A percentile compares a stretch with the other conserved stretches of the same genome.
These are phyloP conservation scores for Iguana delicatissima DNA, from an alignment of 2,797 vertebrate species.

Conservation along the genomic window DNA sequence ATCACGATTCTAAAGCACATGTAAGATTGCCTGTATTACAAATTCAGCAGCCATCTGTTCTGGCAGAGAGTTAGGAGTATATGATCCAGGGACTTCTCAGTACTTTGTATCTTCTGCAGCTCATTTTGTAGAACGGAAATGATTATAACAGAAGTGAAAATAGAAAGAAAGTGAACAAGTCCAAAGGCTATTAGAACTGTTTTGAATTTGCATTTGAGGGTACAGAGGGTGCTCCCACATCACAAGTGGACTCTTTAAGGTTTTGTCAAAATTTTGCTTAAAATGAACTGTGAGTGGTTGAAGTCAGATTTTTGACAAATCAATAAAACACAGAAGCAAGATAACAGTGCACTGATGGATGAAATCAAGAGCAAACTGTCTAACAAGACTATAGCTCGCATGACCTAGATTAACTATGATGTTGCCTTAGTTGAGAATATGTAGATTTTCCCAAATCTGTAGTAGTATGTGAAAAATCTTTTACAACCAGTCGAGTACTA, in stretches of 20 bases:
- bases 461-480: background rate
- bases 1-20: constrained; percentile 38
- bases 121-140: constrained; percentile 65
- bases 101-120: constrained; percentile 42
- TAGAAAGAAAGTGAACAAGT: background rate
- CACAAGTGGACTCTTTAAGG: constrained; percentile 5
- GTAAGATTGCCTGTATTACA: constrained; percentile 66
- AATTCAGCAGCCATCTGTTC: constrained; percentile 70
- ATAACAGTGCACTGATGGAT: background rate
- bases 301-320: background rate
- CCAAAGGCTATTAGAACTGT: constrained; percentile 1
- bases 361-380: background rate
- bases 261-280: background rate
- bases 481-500: background rate
- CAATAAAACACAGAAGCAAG: background rate
- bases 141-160: constrained; percentile 43
- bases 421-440: too few species aligned
- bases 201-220: background rate
- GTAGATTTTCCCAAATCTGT: background rate
- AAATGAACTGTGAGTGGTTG: background rate
- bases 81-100: constrained; percentile 32
- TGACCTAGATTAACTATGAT: background rate
- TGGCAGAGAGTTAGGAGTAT: constrained; percentile 50
- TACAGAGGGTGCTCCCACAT: background rate
- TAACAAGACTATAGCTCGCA: background rate